Evolutionary conservation across 2,797 vertebrate species (phyloP), one percentile per base, ranked within the genome.

Genomic region (Agapornis canus): DNA sequence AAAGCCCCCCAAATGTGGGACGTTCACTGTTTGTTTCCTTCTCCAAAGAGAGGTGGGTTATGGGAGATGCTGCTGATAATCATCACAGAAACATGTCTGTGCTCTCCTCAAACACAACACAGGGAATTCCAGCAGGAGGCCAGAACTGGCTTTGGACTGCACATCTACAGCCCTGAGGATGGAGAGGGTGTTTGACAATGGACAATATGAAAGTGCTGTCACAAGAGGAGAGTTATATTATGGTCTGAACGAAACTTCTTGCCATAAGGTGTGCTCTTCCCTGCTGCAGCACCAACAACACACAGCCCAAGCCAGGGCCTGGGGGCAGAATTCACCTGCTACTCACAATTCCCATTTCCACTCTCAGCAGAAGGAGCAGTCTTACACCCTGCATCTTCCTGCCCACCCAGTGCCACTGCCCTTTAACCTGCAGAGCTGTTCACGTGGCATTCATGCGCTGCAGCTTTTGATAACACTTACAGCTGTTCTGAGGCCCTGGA

Each of bases 401-500:
- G 17, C 1, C 17, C 19, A n/a, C 29, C 69, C 60, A 19, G 2
- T 17, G 16, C 81, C 68, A 4, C 2, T 7, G 43, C 48, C 84
- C 52, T 57, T 39, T n/a, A 1, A 4, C 7, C 60, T 45, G 64
- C 75, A 23, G 3, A 9, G 14, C n/a, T n/a, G 22, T 22, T 54
- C 52, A 21, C 4, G 12, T 4, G 31, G 52, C 45, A 22, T 11
- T 57, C 40, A 2, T 1, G 6, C 11, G 68, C 47, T 21, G 12
- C 22, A 14, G 2, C 6, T 4, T 5, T 1, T 42, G 56, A 2
- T 64, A 88, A 57, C 59, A 97, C 99, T 99, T 93, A 99, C 99
- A 92, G 99, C 99, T 94, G 99, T 99, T 94, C 98, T 98, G 57
- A 99, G 98, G 76, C 99, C 99, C 40, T 98, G 98, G 52, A 99